These are phyloP conservation scores for Sorex maritimensis DNA, from an alignment of 2,797 vertebrate genomes.

Conservation along the genomic window DNA sequence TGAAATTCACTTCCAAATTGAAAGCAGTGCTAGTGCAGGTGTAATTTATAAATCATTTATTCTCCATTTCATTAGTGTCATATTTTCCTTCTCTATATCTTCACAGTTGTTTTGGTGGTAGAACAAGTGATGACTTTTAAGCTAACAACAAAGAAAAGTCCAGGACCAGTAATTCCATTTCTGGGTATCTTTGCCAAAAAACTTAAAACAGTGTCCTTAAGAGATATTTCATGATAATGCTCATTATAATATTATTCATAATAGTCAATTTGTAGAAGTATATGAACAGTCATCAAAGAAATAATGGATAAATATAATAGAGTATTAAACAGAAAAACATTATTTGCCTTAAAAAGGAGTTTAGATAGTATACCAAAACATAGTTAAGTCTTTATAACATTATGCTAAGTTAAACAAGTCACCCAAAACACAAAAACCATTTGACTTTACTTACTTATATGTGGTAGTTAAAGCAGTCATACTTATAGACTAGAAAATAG, in stretches of 20 bases:
- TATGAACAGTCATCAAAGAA: too few species aligned
- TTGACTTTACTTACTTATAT: too few species aligned
- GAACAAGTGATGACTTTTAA: neutral
- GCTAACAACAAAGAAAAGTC: neutral
- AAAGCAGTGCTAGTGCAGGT: neutral
- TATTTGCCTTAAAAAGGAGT: neutral
- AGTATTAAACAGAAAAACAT: neutral
- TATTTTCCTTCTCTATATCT: neutral
- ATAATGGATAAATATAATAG: too few species aligned
- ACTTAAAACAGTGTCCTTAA: too few species aligned
- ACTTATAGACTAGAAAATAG: too few species aligned
- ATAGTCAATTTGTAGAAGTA: too few species aligned
- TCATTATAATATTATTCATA: too few species aligned
- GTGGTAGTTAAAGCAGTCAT: too few species aligned
- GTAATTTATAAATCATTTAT: neutral
- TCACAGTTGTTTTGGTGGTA: neutral
- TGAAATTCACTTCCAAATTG: neutral
- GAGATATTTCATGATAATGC: too few species aligned
- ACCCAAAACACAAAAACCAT: too few species aligned
- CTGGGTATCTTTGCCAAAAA: too few species aligned
- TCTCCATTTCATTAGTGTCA: neutral
- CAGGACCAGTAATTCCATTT: neutral
- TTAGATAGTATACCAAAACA: neutral
- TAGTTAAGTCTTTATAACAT: neutral
- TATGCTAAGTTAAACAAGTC: neutral